Conservation (phyloP, 2,797 vertebrate species). For the Florisuga fusca region DNA sequence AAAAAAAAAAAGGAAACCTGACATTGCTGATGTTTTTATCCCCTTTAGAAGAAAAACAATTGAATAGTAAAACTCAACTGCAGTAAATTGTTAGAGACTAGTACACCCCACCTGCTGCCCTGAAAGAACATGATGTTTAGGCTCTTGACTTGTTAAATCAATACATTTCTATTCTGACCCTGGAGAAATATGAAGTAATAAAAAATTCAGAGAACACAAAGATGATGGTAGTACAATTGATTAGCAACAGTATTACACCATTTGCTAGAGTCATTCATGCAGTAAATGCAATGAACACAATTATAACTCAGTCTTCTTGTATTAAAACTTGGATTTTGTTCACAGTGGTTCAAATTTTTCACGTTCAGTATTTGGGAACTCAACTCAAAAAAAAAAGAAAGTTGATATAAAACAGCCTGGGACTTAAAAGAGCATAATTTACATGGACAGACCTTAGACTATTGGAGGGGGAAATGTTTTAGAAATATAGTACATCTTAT, state of each 20-base stretch:
- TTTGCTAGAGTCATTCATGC: neutral
- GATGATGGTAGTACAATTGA: neutral
- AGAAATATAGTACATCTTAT: neutral
- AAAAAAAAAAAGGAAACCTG: neutral
- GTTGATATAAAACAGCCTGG: neutral
- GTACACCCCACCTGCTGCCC: neutral
- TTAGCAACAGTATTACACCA: neutral
- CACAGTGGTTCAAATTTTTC: neutral
- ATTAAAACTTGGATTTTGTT: neutral
- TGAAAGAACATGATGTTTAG: neutral
- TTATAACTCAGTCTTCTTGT: neutral
- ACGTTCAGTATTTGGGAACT: neutral
- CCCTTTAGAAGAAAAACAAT: neutral
- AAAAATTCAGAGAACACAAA: neutral
- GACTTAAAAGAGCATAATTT: neutral
- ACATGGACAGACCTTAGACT: neutral
- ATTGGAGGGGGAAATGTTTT: neutral
- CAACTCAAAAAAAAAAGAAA: neutral
- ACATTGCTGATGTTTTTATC: neutral
- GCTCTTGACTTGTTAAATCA: neutral
- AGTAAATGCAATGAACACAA: neutral
- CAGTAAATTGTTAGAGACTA: neutral
- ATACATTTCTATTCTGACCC: neutral
- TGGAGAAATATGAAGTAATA: neutral
- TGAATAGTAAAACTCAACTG: neutral